Evolutionary conservation across 1,140 invertebrate genomes (phyloP).

Genomic region (Diachasma alloeum): DNA sequence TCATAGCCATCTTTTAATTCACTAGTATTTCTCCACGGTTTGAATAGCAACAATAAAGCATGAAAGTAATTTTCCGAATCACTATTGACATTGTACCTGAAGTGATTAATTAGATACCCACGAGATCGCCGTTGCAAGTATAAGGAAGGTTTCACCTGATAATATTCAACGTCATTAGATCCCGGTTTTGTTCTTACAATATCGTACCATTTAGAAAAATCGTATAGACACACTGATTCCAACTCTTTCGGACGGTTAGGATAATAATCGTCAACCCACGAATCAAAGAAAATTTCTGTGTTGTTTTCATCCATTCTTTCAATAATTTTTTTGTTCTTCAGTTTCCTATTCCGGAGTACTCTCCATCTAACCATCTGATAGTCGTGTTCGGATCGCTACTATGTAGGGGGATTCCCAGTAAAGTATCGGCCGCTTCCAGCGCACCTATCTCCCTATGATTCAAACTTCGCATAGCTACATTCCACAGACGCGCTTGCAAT

Average conservation of each 20-base stretch:
- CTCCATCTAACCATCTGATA: constrained; percentile 40
- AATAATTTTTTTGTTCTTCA: constrained; percentile 33
- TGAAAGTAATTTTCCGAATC: constrained; percentile 21
- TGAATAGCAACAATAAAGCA: too few species aligned
- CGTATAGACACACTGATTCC: neutral
- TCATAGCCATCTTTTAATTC: too few species aligned
- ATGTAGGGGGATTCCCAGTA: constrained; percentile 33
- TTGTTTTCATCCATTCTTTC: constrained; percentile 18
- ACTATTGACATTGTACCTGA: constrained; percentile 35
- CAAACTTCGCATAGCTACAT: constrained; percentile 33
- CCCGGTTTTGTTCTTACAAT: constrained; percentile 28
- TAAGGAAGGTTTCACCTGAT: constrained; percentile 13
- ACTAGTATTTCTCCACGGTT: too few species aligned
- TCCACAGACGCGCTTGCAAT: constrained; percentile 27
- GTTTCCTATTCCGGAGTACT: constrained; percentile 28
- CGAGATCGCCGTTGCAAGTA: constrained; percentile 39
- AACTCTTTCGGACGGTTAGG: constrained; percentile 6
- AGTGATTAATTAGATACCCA: constrained; percentile 37
- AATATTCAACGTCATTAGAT: constrained; percentile 23
- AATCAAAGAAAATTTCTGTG: constrained; percentile 31
- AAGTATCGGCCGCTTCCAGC: constrained; percentile 34
- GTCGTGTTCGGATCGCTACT: constrained; percentile 38
- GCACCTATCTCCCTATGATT: constrained; percentile 37
- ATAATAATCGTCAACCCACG: constrained; percentile 18
- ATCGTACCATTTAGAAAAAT: constrained; percentile 11